Conservation (phyloP, 2,113 vertebrate genomes). For the Marmota flaviventris region DNA sequence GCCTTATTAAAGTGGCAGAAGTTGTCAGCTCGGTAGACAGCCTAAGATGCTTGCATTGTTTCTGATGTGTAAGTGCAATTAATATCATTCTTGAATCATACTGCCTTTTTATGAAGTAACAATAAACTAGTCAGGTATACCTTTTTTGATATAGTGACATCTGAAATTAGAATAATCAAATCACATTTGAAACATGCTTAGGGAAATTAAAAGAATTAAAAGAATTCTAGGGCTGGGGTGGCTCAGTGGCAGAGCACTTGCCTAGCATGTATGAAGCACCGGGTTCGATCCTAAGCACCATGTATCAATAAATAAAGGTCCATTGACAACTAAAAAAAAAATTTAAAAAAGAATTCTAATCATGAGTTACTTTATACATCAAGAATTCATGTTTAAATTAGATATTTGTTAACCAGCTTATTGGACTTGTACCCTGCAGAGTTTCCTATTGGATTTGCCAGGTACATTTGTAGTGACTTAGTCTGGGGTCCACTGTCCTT, state of each 20-base stretch:
- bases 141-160: not conserved
- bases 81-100: not conserved
- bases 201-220: not conserved
- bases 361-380: not conserved
- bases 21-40: not conserved
- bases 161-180: conserved; percentile 12
- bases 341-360: not conserved
- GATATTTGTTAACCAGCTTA: not conserved
- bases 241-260: too few relatives aligned
- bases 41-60: not conserved
- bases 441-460: not conserved
- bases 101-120: conserved; percentile 24
- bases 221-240: too few relatives aligned
- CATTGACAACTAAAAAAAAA: too few relatives aligned
- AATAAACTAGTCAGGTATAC: not conserved
- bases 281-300: too few relatives aligned
- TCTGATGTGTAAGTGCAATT: not conserved
- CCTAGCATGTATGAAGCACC: too few relatives aligned
- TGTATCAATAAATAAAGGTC: too few relatives aligned
- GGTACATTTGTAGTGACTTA: not conserved
- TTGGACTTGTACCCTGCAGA: not conserved
- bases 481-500: not conserved
- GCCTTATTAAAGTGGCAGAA: not conserved
- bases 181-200: not conserved
- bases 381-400: not conserved